phyloP scores from a whole-genome alignment of 2,888 invertebrate genomes.

The Drosophila picticornis region DNA sequence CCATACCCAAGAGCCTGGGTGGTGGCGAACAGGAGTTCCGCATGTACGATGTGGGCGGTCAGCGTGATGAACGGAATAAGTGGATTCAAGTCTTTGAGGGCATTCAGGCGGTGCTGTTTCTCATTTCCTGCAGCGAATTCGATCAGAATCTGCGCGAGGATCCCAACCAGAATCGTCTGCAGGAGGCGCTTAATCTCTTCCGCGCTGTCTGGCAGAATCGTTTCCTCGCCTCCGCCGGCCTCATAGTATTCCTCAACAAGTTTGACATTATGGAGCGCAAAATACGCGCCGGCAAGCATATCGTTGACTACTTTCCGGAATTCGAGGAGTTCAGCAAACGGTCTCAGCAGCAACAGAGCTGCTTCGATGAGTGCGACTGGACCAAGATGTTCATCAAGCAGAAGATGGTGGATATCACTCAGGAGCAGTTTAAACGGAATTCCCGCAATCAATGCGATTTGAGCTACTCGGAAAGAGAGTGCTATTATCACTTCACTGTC shows the following conservation, averaged over 20 bases:
- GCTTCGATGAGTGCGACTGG: slow-evolving; percentile 88
- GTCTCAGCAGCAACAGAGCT: slow-evolving; percentile 85
- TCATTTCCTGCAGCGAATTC: slow-evolving; percentile 93
- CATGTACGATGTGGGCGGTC: slow-evolving; percentile 95
- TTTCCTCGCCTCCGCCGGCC: slow-evolving; percentile 90
- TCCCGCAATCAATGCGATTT: slow-evolving; percentile 83
- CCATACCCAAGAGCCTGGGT: slow-evolving; percentile 89
- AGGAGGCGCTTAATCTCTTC: slow-evolving; percentile 90
- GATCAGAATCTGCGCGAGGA: slow-evolving; percentile 92
- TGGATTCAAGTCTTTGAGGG: slow-evolving; percentile 95
- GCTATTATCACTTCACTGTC: slow-evolving; percentile 91
- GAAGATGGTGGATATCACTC: slow-evolving; percentile 88
- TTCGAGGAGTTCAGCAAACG: slow-evolving; percentile 86
- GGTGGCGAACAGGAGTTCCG: slow-evolving; percentile 90
- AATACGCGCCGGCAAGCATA: slow-evolving; percentile 88
- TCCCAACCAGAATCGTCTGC: slow-evolving; percentile 88
- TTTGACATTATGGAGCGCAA: slow-evolving; percentile 91
- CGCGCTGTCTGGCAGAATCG: slow-evolving; percentile 91
- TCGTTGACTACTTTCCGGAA: slow-evolving; percentile 89
- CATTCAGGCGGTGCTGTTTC: slow-evolving; percentile 92
- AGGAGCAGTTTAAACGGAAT: slow-evolving; percentile 85
- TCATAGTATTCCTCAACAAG: slow-evolving; percentile 93
- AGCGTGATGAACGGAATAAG: slow-evolving; percentile 92
- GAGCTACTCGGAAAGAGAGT: slow-evolving; percentile 86
- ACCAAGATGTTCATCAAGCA: slow-evolving; percentile 89